Conservation (phyloP, 2,797 vertebrate genomes). For the Mormyrus hasselquistii region DNA sequence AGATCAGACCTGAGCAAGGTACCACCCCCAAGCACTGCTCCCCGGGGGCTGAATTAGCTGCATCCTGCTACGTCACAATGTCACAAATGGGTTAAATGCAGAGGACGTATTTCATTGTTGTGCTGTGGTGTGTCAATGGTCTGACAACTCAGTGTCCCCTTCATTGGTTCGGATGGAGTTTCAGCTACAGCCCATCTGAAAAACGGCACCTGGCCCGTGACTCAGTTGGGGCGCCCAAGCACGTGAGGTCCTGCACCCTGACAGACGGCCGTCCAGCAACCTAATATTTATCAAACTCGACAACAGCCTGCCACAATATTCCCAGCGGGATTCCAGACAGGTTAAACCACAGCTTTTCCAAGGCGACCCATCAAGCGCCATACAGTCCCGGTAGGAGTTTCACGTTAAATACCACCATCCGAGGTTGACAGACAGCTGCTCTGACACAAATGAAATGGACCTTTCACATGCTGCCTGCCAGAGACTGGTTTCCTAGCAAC, state of each 20-base stretch:
- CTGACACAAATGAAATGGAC: constrained; percentile 35
- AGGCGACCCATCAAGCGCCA: not conserved
- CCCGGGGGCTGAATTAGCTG: not conserved
- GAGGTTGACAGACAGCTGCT: constrained; percentile 47
- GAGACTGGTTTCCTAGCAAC: constrained; percentile 60
- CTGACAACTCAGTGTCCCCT: not conserved
- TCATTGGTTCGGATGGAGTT: not conserved
- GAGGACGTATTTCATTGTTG: not conserved
- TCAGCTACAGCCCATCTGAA: not conserved
- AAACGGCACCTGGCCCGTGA: not conserved
- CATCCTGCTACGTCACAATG: too few relatives aligned
- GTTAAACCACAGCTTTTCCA: not conserved
- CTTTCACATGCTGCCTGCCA: constrained; percentile 33
- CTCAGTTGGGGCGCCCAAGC: not conserved
- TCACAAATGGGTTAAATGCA: not conserved
- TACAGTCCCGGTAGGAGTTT: constrained; percentile 16
- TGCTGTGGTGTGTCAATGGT: not conserved
- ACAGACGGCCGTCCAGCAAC: constrained; percentile 18
- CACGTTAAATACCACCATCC: constrained; percentile 39
- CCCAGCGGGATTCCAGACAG: not conserved
- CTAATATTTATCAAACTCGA: constrained; percentile 32
- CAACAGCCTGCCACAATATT: constrained; percentile 21
- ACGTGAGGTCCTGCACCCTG: not conserved
- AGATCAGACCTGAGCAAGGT: not conserved
- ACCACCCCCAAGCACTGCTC: not conserved